These are phyloP conservation scores for Pantherophis vulpinus DNA, from an alignment of 2,797 vertebrate genomes.

Conservation along the genomic window DNA sequence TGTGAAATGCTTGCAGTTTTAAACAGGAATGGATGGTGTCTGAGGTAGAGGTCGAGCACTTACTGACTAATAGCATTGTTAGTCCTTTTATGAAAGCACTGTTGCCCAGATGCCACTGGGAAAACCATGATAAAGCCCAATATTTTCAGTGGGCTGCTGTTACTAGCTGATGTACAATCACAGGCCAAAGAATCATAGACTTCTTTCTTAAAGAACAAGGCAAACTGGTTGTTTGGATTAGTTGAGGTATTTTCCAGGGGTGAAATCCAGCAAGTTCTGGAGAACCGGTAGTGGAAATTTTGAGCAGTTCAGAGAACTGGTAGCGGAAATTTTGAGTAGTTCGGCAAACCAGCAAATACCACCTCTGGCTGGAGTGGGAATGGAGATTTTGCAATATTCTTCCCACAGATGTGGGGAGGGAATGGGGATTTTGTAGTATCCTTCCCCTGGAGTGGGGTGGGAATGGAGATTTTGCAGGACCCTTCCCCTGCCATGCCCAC, in stretches of 20 bases:
- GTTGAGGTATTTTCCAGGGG: not conserved
- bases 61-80: not conserved
- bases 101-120: not conserved
- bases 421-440: too few relatives aligned
- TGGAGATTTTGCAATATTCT: too few relatives aligned
- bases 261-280: too few relatives aligned
- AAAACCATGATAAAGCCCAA: not conserved
- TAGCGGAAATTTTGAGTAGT: too few relatives aligned
- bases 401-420: too few relatives aligned
- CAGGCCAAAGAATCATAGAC: not conserved
- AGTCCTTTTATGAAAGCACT: not conserved
- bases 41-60: not conserved
- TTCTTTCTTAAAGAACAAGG: not conserved
- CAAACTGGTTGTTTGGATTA: not conserved
- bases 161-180: not conserved
- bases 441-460: too few relatives aligned
- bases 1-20: not conserved
- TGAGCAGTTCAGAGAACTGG: too few relatives aligned
- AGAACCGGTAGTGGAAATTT: too few relatives aligned
- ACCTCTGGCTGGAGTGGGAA: too few relatives aligned
- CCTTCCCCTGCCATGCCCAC: too few relatives aligned
- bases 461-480: too few relatives aligned
- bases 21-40: accelerated
- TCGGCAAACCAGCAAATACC: too few relatives aligned
- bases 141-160: not conserved